These are phyloP conservation scores for Dromiciops gliroides DNA, from an alignment of 2,113 vertebrate genomes.

Conservation along the genomic window DNA sequence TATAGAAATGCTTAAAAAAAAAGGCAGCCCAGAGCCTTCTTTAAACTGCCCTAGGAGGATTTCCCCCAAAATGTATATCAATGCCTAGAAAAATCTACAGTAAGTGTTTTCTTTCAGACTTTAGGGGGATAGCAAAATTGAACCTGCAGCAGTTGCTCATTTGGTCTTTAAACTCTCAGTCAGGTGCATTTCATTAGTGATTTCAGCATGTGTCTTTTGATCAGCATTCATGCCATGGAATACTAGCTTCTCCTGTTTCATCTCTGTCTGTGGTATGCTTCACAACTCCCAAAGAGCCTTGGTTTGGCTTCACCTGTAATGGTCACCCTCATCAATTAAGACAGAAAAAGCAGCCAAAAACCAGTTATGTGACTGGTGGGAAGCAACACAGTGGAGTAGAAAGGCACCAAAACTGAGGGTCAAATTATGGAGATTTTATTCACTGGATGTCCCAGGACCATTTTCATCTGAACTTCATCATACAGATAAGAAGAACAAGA, in stretches of 20 bases:
- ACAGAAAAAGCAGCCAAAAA: background rate
- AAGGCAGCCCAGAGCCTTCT: background rate
- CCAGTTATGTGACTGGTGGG: background rate
- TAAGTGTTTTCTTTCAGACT: background rate
- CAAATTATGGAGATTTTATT: background rate
- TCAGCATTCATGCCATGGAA: background rate
- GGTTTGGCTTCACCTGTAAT: background rate
- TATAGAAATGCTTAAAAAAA: no score
- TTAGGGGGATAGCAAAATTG: background rate
- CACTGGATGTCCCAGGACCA: background rate
- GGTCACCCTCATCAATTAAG: background rate
- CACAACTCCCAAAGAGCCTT: no score
- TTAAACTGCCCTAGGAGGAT: background rate
- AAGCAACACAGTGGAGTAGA: background rate
- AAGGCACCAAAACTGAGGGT: background rate
- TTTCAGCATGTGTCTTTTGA: background rate
- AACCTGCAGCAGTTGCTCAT: background rate
- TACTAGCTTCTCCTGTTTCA: background rate
- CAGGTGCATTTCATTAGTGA: background rate
- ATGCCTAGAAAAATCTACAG: background rate
- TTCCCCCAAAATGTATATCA: background rate
- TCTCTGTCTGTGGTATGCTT: background rate
- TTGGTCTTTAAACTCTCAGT: background rate
- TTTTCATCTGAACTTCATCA: background rate
- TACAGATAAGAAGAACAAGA: background rate